These are phyloP conservation scores for Drosophila bunnanda DNA, from an alignment of 2,888 invertebrate genomes.

Conservation along the genomic window DNA sequence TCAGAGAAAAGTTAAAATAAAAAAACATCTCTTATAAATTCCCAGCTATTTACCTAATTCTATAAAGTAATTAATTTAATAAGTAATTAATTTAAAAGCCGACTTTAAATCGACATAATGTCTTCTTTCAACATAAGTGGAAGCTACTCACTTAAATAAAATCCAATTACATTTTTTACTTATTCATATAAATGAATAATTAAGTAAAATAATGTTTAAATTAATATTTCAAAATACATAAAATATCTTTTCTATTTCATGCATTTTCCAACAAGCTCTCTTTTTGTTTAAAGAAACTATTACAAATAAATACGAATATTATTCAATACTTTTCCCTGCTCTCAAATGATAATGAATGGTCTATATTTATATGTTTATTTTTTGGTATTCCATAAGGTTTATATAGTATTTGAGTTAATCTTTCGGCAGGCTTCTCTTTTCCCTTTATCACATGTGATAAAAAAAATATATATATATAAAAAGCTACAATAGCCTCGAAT, in stretches of 20 bases:
- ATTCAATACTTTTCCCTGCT: no score
- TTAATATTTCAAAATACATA: neutral
- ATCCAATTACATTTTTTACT: no score
- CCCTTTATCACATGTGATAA: slow-evolving; percentile 67
- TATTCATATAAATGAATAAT: no score
- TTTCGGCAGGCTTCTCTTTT: slow-evolving; percentile 34
- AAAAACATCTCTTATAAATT: no score
- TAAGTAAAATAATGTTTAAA: no score
- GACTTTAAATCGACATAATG: no score
- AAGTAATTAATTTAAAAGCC: no score
- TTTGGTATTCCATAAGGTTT: neutral
- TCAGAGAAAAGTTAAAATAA: neutral
- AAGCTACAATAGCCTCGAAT: slow-evolving; percentile 43
- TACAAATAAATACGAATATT: neutral
- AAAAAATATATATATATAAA: slow-evolving; percentile 17
- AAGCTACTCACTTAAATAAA: no score
- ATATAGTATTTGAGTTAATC: slow-evolving; percentile 23
- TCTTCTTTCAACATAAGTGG: no score
- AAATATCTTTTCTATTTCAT: neutral
- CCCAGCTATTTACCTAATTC: no score
- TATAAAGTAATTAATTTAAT: no score
- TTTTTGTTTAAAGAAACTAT: neutral
- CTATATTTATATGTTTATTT: slow-evolving; percentile 1
- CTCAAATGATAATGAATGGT: neutral
- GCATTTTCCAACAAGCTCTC: no score